phyloP scores from a whole-genome alignment of 2,797 vertebrate genomes.

The Austrolebias charrua region DNA sequence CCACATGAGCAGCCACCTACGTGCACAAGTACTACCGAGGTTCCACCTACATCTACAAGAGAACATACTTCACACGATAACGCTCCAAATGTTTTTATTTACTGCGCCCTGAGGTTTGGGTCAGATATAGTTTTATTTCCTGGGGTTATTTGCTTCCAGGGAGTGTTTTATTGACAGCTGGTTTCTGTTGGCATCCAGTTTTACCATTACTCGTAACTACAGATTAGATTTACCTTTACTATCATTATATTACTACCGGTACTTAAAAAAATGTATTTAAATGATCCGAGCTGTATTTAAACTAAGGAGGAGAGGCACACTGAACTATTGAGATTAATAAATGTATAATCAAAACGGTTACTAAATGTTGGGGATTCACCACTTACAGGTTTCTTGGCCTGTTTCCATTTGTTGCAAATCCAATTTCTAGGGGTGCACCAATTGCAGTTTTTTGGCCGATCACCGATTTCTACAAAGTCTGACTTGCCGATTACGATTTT shows the following conservation, averaged over 20 bases:
- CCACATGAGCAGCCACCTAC: slow-evolving; percentile 34
- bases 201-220: slow-evolving; percentile 20
- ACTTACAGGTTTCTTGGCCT: too few species aligned
- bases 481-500: too few species aligned
- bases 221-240: slow-evolving; percentile 6
- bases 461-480: too few species aligned
- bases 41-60: slow-evolving; percentile 1
- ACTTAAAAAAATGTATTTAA: slow-evolving; percentile 1
- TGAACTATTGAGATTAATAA: too few species aligned
- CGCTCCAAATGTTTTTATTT: not conserved
- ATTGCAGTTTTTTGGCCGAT: too few species aligned
- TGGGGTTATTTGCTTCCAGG: not conserved
- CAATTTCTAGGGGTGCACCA: too few species aligned
- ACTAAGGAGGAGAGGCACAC: not conserved
- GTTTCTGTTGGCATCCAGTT: not conserved
- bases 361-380: too few species aligned
- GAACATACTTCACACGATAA: not conserved
- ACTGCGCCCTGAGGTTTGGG: not conserved
- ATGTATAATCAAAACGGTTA: too few species aligned
- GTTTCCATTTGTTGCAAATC: too few species aligned
- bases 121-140: not conserved
- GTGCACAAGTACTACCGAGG: not conserved
- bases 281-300: not conserved
- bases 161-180: slow-evolving; percentile 9
- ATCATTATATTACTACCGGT: not conserved